Base-by-base conservation (phyloP, 2,113 vertebrate genomes). In the Tinamus guttatus region DNA sequence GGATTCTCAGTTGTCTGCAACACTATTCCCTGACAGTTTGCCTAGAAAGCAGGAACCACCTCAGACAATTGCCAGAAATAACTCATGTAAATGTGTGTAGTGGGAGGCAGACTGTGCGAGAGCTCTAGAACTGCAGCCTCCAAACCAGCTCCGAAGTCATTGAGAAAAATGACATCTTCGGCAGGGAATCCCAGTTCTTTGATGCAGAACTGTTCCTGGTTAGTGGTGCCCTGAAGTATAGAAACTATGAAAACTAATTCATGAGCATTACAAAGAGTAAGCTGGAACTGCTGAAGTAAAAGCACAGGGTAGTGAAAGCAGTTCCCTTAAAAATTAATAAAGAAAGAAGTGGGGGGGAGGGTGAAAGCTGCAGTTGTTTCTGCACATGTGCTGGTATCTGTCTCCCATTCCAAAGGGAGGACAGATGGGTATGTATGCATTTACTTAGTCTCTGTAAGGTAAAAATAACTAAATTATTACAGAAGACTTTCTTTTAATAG, bases 121-220 rank as follows among this genome's bases (percentile, higher is more conserved):
- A 56, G 68, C 64, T 92, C 70, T 95, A 73, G 73, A 93, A 62
- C 28, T 74, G 74, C 68, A 87, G 12, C 87, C 92, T 15, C 78
- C 54, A 68, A 11, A 60, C 16, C 84, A 36, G 59, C 74, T 79
- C 67, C 59, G 60, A 43, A 96, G 43, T 78, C 81, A 79, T 43
- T 94, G 81, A 89, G 81, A 85, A 87, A 85, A 93, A 71, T 85
- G 5, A 92, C 85, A 68, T 65, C 65, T 77, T 94, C 95, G 90
- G 91, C 93, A 95, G 62, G 41, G 74, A 40, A 95, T 73, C 62
- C 52, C 76, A 81, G 54, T 51, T 76, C 70, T 59, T 60, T 76
- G 74, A 75, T 59, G 70, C 45, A 78, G 64, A 52, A 89, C 65
- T 82, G 68, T 79, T 70, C 69, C 41, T 60, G 62, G 86, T 91